A percentile compares a stretch with the other conserved stretches of the same genome.
phyloP scores from a whole-genome alignment of 2,113 vertebrate species.

The Pachypanchax playfairii region DNA sequence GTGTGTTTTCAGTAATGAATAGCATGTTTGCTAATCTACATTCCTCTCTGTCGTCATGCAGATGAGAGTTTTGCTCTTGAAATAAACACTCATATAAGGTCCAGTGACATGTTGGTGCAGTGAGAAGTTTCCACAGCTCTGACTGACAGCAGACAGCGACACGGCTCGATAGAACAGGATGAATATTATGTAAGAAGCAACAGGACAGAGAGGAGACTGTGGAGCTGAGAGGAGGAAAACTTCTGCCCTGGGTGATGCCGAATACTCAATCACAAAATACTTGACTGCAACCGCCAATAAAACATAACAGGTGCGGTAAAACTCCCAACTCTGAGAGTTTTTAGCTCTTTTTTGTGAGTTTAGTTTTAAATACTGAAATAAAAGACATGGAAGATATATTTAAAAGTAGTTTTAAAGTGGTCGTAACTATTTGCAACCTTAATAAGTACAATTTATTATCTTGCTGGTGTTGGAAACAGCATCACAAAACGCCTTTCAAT shows the following conservation, averaged over 20 bases:
- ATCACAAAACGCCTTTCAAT: too few species aligned
- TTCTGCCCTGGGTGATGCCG: constrained; percentile 41
- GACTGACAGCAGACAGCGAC: constrained; percentile 47
- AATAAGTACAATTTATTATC: too few species aligned
- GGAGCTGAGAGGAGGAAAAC: constrained; percentile 29
- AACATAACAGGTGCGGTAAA: constrained; percentile 45
- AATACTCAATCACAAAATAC: constrained; percentile 32
- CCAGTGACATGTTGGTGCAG: constrained; percentile 13
- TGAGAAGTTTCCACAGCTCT: constrained; percentile 33
- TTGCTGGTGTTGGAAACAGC: too few species aligned
- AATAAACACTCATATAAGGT: not conserved
- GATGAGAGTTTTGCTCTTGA: constrained; percentile 24
- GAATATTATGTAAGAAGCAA: constrained; percentile 52
- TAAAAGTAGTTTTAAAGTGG: too few species aligned
- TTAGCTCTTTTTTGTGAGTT: constrained; percentile 16
- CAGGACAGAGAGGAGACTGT: constrained; percentile 36
- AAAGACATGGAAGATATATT: constrained; percentile 1
- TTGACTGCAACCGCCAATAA: constrained; percentile 32
- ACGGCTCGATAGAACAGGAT: constrained; percentile 40
- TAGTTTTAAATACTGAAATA: not conserved
- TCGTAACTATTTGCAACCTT: not conserved
- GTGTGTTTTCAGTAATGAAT: constrained; percentile 16
- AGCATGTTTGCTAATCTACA: constrained; percentile 18
- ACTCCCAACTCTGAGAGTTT: constrained; percentile 18
- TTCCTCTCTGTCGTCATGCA: constrained; percentile 5